Evolutionary conservation across 2,797 vertebrate genomes (phyloP).

Genomic region (Anguilla anguilla): DNA sequence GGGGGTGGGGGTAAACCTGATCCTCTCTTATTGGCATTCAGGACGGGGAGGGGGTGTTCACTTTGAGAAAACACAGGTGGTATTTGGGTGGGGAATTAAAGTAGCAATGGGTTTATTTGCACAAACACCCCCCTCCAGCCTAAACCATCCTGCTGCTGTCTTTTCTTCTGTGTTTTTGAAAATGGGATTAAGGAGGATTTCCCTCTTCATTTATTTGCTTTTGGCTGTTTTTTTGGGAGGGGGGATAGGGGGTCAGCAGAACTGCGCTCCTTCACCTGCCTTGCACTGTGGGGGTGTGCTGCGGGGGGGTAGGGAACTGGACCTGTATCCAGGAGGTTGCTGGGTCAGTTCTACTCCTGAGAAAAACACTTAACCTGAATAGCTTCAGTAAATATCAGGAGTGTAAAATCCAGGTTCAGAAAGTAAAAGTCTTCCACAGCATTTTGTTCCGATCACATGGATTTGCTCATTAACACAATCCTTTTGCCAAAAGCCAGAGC

Average conservation of each 20-base stretch:
- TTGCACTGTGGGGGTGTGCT: background rate
- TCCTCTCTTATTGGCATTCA: background rate
- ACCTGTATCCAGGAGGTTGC: no score
- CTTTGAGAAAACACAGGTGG: constrained; percentile 5
- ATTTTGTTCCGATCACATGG: no score
- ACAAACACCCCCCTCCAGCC: background rate
- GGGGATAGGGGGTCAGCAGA: background rate
- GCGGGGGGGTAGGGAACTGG: background rate
- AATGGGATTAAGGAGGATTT: background rate
- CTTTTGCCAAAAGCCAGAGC: no score
- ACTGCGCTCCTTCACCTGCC: no score
- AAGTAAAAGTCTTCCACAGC: no score
- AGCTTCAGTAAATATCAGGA: no score
- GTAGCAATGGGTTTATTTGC: background rate
- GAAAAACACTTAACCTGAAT: no score
- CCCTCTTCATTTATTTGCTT: background rate
- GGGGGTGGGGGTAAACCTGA: background rate
- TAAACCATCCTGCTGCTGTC: background rate
- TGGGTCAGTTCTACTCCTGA: no score
- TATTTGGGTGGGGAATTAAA: background rate
- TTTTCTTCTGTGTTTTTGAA: background rate
- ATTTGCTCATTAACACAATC: no score
- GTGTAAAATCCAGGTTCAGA: no score
- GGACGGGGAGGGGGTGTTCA: background rate
- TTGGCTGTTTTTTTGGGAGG: background rate